Conservation (phyloP, 2,113 vertebrate species). For the Siniperca knerii region DNA sequence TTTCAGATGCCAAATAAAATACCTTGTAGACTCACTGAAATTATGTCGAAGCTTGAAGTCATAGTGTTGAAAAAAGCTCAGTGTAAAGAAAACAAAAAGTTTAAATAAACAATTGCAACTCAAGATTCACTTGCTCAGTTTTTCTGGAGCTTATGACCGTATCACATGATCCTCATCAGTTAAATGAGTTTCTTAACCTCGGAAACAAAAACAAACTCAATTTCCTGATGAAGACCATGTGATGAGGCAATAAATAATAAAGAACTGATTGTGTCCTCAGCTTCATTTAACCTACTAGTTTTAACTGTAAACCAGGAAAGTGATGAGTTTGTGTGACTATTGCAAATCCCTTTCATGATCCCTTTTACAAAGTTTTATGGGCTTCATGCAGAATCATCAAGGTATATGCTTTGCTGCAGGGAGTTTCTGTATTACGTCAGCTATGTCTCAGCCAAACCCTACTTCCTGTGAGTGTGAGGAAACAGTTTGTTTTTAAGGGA, state of each 20-base stretch:
- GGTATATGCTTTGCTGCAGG: not conserved
- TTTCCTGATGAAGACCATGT: not conserved
- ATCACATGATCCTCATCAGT: not conserved
- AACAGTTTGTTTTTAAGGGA: constrained; percentile 30
- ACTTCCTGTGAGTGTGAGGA: constrained; percentile 40
- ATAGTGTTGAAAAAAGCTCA: not conserved
- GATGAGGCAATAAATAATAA: not conserved
- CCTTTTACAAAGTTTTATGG: not conserved
- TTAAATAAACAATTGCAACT: not conserved
- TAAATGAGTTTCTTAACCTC: not conserved
- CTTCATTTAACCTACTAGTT: not conserved
- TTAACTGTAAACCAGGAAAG: not conserved
- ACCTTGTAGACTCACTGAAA: constrained; percentile 12
- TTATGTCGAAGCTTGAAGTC: not conserved
- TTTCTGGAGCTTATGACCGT: not conserved
- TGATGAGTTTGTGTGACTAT: not conserved
- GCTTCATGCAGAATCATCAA: constrained; percentile 7
- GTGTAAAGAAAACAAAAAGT: not conserved
- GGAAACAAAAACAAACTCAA: not conserved
- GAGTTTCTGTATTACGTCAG: constrained; percentile 29
- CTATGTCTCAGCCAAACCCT: not conserved
- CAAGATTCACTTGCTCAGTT: not conserved
- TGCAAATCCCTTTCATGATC: not conserved
- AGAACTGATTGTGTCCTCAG: not conserved
- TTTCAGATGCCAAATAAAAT: constrained; percentile 41